phyloP scores from a whole-genome alignment of 2,888 invertebrate genomes.

The Campaea margaritaria region DNA sequence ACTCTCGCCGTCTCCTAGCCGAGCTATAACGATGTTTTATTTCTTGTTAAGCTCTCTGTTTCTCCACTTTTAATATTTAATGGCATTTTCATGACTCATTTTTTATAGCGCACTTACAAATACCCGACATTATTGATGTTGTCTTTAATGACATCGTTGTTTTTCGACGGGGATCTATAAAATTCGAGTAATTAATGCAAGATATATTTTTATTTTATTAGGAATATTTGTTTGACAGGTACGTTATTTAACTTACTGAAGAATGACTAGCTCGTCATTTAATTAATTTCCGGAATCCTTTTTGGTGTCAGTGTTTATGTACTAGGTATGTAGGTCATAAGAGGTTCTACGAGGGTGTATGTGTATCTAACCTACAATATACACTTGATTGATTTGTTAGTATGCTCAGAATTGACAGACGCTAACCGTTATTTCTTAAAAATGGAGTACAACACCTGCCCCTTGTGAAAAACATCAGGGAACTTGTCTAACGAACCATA shows the following conservation, averaged over 20 bases:
- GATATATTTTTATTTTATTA: slow-evolving; percentile 37
- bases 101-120: slow-evolving; percentile 83
- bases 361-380: neutral
- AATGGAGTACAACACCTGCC: slow-evolving; percentile 61
- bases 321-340: neutral
- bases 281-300: neutral
- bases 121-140: slow-evolving; percentile 78
- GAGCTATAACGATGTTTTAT: slow-evolving; percentile 84
- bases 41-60: slow-evolving; percentile 85
- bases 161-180: slow-evolving; percentile 42
- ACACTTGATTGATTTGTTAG: slow-evolving; percentile 12
- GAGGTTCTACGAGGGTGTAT: no score
- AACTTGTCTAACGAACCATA: slow-evolving; percentile 75
- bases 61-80: slow-evolving; percentile 86
- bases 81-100: slow-evolving; percentile 83
- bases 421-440: slow-evolving; percentile 36
- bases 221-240: neutral
- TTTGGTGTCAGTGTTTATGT: neutral
- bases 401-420: slow-evolving; percentile 15
- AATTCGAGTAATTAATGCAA: slow-evolving; percentile 48
- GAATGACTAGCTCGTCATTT: neutral
- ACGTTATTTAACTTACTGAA: neutral
- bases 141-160: slow-evolving; percentile 56
- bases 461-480: slow-evolving; percentile 55
- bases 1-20: slow-evolving; percentile 72